Conservation (phyloP, 2,888 invertebrate species). For the Drosophila barbarae region DNA sequence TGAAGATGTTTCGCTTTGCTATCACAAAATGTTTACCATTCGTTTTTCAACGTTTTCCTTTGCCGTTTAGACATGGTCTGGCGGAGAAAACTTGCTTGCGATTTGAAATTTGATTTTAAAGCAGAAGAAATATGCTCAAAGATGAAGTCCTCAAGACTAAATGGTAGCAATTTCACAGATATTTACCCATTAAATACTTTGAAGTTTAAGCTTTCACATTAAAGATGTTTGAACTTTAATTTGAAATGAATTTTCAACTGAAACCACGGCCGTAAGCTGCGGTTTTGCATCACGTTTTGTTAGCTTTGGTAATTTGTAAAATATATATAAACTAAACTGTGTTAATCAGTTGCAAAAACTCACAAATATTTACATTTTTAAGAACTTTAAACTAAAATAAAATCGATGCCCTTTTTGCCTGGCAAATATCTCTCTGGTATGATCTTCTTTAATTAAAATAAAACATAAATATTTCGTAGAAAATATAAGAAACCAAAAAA, state of each 20-base stretch:
- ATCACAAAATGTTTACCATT: constrained; percentile 19
- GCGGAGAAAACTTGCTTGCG: background rate
- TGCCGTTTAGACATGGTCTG: background rate
- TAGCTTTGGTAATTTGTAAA: background rate
- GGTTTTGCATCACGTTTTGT: background rate
- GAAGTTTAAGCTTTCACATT: too few species aligned
- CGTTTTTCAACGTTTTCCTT: constrained; percentile 8
- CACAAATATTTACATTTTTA: background rate
- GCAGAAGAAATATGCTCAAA: background rate
- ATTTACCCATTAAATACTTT: background rate
- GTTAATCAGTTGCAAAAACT: background rate
- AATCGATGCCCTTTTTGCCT: background rate
- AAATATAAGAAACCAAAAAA: background rate
- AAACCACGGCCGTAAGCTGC: background rate
- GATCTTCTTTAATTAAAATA: background rate
- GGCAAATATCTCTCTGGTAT: background rate
- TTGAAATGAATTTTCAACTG: background rate
- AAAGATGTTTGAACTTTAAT: too few species aligned
- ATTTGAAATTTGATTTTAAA: background rate
- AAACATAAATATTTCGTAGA: background rate
- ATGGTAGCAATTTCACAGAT: background rate
- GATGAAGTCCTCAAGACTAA: background rate
- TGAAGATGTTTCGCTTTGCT: constrained; percentile 14
- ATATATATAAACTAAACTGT: background rate
- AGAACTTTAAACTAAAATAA: background rate